Base-by-base conservation (phyloP, 2,888 invertebrate genomes). In the Podabrus alpinus region DNA sequence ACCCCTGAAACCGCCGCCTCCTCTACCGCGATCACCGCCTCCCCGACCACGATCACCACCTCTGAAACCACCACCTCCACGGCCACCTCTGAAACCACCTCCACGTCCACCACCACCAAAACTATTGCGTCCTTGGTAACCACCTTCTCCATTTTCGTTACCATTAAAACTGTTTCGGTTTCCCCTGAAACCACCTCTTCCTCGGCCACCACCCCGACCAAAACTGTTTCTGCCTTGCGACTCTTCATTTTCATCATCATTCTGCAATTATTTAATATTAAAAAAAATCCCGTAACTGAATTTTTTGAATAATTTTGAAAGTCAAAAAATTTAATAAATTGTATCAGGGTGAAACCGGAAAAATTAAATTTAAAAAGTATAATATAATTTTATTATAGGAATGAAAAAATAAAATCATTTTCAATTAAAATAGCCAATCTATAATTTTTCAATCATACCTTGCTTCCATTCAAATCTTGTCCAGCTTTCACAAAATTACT, bases 401-500 rank as follows among this genome's bases (percentile, higher is more conserved):
- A n/a, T n/a, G n/a, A n/a, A n/a, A n/a, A n/a, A n/a, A n/a, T n/a
- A n/a, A n/a, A n/a, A n/a, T n/a, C n/a, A n/a, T n/a, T n/a, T n/a
- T n/a, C n/a, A n/a, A n/a, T n/a, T n/a, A n/a, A n/a, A n/a, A n/a
- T n/a, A n/a, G n/a, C n/a, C n/a, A n/a, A n/a, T 71, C 60, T 62
- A 62, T 11, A 17, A 3, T 45, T 45, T 9, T 3, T 11, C 15
- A n/a, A 59, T 69, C 45, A 45, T 45, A 45, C 45, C 45, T 45
- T 7, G n/a, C n/a, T 45, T n/a, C 45, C 45, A n/a, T 45, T 45
- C 2, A 45, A 13, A 45, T 0, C 1, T n/a, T n/a, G 5, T n/a
- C 45, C 45, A n/a, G 90, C 90, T 88, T 93, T 94, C 0, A 93
- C 92, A 84, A 94, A 94, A 83, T 94, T 94, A 77, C 82, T 90